A percentile compares a stretch with the other conserved stretches of the same genome.
Conservation (phyloP, 2,797 vertebrate genomes). For the Kryptolebias ocellatus region DNA sequence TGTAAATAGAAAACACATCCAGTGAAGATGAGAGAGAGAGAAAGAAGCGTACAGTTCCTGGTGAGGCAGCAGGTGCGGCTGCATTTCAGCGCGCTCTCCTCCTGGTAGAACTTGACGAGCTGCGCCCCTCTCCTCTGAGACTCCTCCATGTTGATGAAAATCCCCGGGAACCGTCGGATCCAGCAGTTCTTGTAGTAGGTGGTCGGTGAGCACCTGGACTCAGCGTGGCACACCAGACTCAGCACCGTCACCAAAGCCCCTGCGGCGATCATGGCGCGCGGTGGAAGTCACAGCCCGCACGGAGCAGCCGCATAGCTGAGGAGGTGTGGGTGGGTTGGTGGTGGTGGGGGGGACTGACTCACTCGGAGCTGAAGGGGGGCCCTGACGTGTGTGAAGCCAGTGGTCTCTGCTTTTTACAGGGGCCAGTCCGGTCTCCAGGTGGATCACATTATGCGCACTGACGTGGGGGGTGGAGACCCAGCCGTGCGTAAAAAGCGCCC, state of each 20-base stretch:
- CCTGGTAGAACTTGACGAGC: slow-evolving; percentile 83
- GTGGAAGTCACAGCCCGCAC: slow-evolving; percentile 26
- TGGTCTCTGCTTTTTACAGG: slow-evolving; percentile 36
- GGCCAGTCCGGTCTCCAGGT: slow-evolving; percentile 43
- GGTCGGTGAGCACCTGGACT: slow-evolving; percentile 85
- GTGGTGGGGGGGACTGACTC: not conserved
- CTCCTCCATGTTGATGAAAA: slow-evolving; percentile 85
- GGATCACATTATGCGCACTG: slow-evolving; percentile 52
- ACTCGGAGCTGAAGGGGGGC: slow-evolving; percentile 10
- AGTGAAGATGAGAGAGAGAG: no score
- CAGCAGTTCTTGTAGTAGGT: slow-evolving; percentile 92
- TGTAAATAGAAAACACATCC: fast-evolving
- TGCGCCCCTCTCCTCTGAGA: slow-evolving; percentile 89
- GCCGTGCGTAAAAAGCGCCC: slow-evolving; percentile 16
- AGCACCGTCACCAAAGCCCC: slow-evolving; percentile 79
- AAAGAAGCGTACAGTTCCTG: slow-evolving; percentile 84
- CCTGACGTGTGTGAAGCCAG: slow-evolving; percentile 10
- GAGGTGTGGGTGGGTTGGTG: no score
- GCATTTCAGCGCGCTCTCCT: slow-evolving; percentile 87
- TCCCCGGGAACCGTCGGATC: slow-evolving; percentile 91
- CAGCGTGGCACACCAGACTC: slow-evolving; percentile 58
- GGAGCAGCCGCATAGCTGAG: slow-evolving; percentile 39
- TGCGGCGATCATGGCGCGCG: slow-evolving; percentile 80
- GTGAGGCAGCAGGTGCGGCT: slow-evolving; percentile 90
- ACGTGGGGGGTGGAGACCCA: slow-evolving; percentile 54